These are phyloP conservation scores for Tachina fera DNA, from an alignment of 2,888 invertebrate genomes.

Conservation along the genomic window DNA sequence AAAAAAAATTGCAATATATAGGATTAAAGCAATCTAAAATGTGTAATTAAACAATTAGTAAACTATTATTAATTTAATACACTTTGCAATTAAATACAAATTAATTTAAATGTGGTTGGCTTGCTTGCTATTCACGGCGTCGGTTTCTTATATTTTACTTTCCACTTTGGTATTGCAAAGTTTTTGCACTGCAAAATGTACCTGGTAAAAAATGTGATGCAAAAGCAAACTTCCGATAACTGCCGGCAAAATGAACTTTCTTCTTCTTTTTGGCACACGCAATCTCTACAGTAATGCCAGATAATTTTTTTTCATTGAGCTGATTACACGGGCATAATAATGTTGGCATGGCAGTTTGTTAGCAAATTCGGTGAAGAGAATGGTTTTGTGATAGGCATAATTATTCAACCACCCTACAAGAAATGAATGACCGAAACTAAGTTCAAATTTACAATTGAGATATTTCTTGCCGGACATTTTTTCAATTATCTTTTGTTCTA, in stretches of 20 bases:
- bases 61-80: constrained; percentile 2
- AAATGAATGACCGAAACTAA: too few species aligned
- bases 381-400: too few species aligned
- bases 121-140: constrained; percentile 25
- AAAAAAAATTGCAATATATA: not conserved
- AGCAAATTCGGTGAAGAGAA: too few species aligned
- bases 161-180: not conserved
- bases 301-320: too few species aligned
- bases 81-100: constrained; percentile 26
- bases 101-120: constrained; percentile 38
- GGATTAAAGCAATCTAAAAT: not conserved
- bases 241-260: not conserved
- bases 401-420: too few species aligned
- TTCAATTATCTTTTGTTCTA: too few species aligned
- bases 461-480: too few species aligned
- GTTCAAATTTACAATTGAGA: too few species aligned
- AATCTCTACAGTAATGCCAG: not conserved
- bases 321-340: too few species aligned
- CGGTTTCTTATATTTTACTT: constrained; percentile 9
- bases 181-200: not conserved
- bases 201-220: not conserved
- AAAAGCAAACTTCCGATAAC: not conserved
- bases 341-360: too few species aligned
- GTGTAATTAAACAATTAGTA: not conserved
- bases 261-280: not conserved